Percentiles rank a stretch among this genome's conserved stretches.
Evolutionary conservation across 2,888 invertebrate species (phyloP).

Genomic region (Andrena dorsata): DNA sequence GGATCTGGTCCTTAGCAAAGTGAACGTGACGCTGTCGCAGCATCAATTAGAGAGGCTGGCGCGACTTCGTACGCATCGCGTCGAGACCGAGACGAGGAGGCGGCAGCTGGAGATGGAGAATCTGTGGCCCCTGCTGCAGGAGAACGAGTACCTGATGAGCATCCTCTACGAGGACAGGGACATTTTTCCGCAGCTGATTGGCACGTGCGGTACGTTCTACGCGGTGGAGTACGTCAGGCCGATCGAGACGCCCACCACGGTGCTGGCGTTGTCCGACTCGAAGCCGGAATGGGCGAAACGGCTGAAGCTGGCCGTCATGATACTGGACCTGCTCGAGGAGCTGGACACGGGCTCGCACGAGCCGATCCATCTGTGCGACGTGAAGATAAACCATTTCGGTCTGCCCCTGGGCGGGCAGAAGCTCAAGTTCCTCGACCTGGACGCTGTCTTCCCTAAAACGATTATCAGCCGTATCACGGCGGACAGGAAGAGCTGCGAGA

Average conservation of each 20-base stretch:
- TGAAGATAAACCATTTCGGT: slow-evolving; percentile 90
- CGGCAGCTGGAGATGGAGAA: slow-evolving; percentile 87
- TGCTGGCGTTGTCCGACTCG: slow-evolving; percentile 86
- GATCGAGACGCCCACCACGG: slow-evolving; percentile 86
- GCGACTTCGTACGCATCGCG: slow-evolving; percentile 85
- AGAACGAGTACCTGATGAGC: slow-evolving; percentile 89
- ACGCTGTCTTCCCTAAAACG: slow-evolving; percentile 87
- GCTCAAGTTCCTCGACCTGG: slow-evolving; percentile 88
- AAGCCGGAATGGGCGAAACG: slow-evolving; percentile 87
- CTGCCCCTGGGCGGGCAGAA: slow-evolving; percentile 85
- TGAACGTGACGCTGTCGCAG: slow-evolving; percentile 86
- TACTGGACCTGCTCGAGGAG: slow-evolving; percentile 88
- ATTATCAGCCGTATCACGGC: slow-evolving; percentile 86
- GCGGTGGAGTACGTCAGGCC: slow-evolving; percentile 88
- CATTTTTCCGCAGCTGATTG: slow-evolving; percentile 88
- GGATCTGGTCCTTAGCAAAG: slow-evolving; percentile 85
- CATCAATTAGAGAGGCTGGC: slow-evolving; percentile 86
- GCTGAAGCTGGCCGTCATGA: slow-evolving; percentile 87
- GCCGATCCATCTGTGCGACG: slow-evolving; percentile 89
- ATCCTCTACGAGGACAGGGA: slow-evolving; percentile 87
- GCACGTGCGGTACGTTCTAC: slow-evolving; percentile 89
- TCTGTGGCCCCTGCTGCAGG: slow-evolving; percentile 88
- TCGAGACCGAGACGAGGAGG: slow-evolving; percentile 82
- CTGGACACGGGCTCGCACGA: slow-evolving; percentile 87
- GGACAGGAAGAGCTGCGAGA: slow-evolving; percentile 85